Evolutionary conservation across 2,888 invertebrate species (phyloP).

Genomic region (Autographa pulchrina): DNA sequence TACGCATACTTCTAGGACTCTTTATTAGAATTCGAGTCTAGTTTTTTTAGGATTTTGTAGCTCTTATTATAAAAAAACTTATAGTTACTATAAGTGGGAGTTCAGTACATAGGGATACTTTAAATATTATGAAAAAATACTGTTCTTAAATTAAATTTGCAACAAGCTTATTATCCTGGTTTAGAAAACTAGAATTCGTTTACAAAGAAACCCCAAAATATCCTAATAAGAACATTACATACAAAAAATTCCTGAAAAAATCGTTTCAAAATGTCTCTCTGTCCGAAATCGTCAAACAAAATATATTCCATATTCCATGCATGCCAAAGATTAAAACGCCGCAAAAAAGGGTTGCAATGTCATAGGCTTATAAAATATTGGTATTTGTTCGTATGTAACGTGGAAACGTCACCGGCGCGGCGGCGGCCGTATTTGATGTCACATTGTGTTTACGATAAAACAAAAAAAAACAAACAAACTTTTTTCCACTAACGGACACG

Average conservation of each 20-base stretch:
- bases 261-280: neutral
- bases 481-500: slow-evolving; percentile 35
- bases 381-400: slow-evolving; percentile 42
- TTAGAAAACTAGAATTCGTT: no score
- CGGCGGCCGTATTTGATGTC: slow-evolving; percentile 43
- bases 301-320: slow-evolving; percentile 19
- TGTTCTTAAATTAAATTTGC: no score
- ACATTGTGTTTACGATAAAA: slow-evolving; percentile 38
- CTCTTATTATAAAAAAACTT: no score
- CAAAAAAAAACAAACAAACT: slow-evolving; percentile 18
- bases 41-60: no score
- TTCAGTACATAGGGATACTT: no score
- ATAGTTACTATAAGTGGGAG: no score
- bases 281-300: neutral
- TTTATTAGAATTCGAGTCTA: no score
- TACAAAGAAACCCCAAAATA: no score
- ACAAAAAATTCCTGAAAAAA: neutral
- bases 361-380: slow-evolving; percentile 42
- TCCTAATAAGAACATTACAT: no score
- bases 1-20: no score
- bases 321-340: slow-evolving; percentile 30
- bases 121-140: no score
- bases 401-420: slow-evolving; percentile 42
- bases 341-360: slow-evolving; percentile 24
- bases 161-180: no score